Evolutionary conservation across 1,140 invertebrate species (phyloP), one percentile per base, ranked within the genome.

Genomic region (Rhopalosiphum maidis): DNA sequence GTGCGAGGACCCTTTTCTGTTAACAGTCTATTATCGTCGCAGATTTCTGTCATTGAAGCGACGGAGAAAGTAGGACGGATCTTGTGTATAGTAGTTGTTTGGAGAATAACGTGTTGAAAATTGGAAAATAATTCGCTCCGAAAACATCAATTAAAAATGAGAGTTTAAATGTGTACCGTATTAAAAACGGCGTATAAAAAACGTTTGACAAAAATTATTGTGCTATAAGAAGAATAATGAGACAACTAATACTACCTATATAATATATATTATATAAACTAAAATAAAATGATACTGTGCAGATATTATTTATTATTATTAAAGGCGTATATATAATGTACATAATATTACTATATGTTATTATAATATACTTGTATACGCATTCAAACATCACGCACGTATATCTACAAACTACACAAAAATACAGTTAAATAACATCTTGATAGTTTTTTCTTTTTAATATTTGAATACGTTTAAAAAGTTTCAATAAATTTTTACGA

Each of bases 41-140:
- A 77, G 60, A 77, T 77, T 77, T 77, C 60, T 90, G 55, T 68
- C 55, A 68, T 68, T 68, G 37, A 68, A 90, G 89, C 41, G 11
- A 90, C 89, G 89, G 54, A 90, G 89, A 90, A 90, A 90, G 89
- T 90, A 68, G 89, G 37, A 90, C 89, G 54, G 37, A 41, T 90
- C 25, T 41, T n/a, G 37, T 68, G 37, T 68, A 68, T 41, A 68
- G 37, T 68, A 43, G 15, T 77, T 77, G 60, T 90, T 68, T 68
- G 37, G 35, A 68, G 37, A 68, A 90, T 43, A 90, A n/a, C 43
- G 55, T 68, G 54, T n/a, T 68, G 37, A 90, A 60, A 68, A 90
- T 68, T 90, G 54, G 54, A 90, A 68, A 68, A 90, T 90, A 90
- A 43, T 68, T 90, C 68, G 25, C 54, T 90, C 37, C 21, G n/a